A percentile compares a stretch with the other conserved stretches of the same genome.
phyloP scores from a whole-genome alignment of 1,140 invertebrate species.

The Lordiphosa collinella region DNA sequence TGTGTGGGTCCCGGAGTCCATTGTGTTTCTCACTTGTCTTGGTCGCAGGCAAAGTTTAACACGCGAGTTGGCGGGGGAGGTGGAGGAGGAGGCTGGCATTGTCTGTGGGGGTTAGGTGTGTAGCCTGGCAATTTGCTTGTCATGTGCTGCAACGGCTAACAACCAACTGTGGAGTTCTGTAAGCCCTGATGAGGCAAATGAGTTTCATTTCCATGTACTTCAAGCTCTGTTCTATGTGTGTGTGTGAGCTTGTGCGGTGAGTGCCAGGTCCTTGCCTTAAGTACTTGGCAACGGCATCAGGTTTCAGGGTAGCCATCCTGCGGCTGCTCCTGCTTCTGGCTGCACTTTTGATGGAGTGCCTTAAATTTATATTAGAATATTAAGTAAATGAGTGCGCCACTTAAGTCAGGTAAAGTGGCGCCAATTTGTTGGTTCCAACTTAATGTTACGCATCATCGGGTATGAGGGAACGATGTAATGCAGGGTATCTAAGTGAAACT shows the following conservation, averaged over 20 bases:
- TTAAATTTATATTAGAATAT: conserved; percentile 72
- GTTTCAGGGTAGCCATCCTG: conserved; percentile 11
- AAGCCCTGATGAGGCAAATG: conserved; percentile 52
- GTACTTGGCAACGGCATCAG: conserved; percentile 33
- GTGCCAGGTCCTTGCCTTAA: conserved; percentile 33
- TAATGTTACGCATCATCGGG: conserved; percentile 4
- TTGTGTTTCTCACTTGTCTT: conserved; percentile 36
- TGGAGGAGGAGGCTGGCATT: background rate
- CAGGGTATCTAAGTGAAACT: background rate
- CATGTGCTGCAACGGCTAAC: conserved; percentile 45
- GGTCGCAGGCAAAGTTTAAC: conserved; percentile 47
- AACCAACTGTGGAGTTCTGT: conserved; percentile 57
- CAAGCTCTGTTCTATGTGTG: conserved; percentile 18
- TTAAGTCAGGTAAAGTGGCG: conserved; percentile 33
- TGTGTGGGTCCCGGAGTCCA: conserved; percentile 8
- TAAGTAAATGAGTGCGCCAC: conserved; percentile 49
- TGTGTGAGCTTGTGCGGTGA: conserved; percentile 13
- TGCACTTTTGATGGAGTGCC: conserved; percentile 54
- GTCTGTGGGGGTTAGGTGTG: conserved; percentile 32
- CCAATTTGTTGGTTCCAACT: conserved; percentile 30
- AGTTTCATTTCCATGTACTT: conserved; percentile 61
- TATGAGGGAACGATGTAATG: background rate
- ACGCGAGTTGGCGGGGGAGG: conserved; percentile 20
- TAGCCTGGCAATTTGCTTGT: conserved; percentile 65
- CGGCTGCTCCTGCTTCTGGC: conserved; percentile 10